A percentile compares a stretch with the other conserved stretches of the same genome.
Evolutionary conservation across 1,140 invertebrate species (phyloP).

Genomic region (Magallana angulata): DNA sequence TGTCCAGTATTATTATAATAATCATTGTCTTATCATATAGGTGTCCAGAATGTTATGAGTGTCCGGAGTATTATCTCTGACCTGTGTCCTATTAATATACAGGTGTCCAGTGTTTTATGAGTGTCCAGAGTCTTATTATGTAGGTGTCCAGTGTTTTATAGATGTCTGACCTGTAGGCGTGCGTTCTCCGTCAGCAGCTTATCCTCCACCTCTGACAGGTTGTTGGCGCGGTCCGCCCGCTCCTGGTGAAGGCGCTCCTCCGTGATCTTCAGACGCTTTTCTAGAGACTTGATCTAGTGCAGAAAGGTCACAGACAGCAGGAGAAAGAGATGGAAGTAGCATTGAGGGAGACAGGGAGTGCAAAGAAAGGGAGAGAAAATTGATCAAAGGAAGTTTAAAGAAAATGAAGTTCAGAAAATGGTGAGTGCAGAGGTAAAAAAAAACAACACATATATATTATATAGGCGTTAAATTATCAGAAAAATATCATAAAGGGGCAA

Average conservation of each 20-base stretch:
- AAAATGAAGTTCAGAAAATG: background rate
- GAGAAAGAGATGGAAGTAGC: background rate
- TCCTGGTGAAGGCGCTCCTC: constrained; percentile 77
- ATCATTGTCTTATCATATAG: too few species aligned
- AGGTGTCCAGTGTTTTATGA: too few species aligned
- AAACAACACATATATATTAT: background rate
- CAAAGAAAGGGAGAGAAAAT: background rate
- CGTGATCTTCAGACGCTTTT: constrained; percentile 73
- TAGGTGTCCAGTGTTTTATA: too few species aligned
- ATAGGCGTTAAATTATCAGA: too few species aligned
- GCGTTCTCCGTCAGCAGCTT: constrained; percentile 77
- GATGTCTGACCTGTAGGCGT: constrained; percentile 68
- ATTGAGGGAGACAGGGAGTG: background rate
- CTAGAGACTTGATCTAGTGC: constrained; percentile 70
- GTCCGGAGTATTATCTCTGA: too few species aligned
- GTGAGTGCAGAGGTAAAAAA: background rate
- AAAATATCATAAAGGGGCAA: too few species aligned
- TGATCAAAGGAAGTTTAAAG: background rate
- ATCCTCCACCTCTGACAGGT: constrained; percentile 76
- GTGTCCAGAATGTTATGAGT: too few species aligned
- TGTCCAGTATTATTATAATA: too few species aligned
- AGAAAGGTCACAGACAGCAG: constrained; percentile 22
- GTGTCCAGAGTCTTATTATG: background rate
- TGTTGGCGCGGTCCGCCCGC: constrained; percentile 74
- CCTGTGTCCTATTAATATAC: too few species aligned